A percentile compares a stretch with the other conserved stretches of the same genome.
Evolutionary conservation across 2,113 vertebrate genomes (phyloP).

Genomic region (Acanthisitta chloris): DNA sequence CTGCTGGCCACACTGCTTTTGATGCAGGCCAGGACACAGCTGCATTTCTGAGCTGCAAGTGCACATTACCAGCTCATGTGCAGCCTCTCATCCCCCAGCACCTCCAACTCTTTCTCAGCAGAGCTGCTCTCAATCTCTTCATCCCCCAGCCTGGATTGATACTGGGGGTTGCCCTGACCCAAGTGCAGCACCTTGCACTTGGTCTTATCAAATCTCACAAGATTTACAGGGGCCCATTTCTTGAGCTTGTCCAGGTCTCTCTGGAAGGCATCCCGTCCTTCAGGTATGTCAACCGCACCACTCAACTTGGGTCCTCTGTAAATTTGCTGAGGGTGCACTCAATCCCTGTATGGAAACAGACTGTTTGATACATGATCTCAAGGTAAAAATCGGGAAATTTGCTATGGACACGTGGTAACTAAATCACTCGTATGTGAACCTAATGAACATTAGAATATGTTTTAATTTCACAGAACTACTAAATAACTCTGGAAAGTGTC

Average conservation of each 20-base stretch:
- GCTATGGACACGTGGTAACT: neutral
- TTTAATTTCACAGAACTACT: neutral
- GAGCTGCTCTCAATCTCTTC: neutral
- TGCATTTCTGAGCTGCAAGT: neutral
- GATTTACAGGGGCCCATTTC: neutral
- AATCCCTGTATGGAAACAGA: neutral
- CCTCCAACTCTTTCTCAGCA: neutral
- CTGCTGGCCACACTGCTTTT: fast-evolving
- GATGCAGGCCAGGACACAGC: neutral
- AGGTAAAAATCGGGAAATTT: neutral
- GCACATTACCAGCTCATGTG: neutral
- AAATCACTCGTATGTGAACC: neutral
- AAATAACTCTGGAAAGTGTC: neutral
- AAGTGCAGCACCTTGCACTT: neutral
- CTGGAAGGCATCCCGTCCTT: neutral
- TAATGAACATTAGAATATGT: neutral
- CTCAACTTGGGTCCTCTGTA: neutral
- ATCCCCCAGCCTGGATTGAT: fast-evolving
- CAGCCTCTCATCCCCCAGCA: neutral
- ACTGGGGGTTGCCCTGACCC: fast-evolving
- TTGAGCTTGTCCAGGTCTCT: neutral
- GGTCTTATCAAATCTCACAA: neutral
- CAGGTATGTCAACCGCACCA: neutral
- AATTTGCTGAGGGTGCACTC: neutral
- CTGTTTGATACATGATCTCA: fast-evolving